Conservation (phyloP, 2,797 vertebrate species). For the Coregonus suidteri region DNA sequence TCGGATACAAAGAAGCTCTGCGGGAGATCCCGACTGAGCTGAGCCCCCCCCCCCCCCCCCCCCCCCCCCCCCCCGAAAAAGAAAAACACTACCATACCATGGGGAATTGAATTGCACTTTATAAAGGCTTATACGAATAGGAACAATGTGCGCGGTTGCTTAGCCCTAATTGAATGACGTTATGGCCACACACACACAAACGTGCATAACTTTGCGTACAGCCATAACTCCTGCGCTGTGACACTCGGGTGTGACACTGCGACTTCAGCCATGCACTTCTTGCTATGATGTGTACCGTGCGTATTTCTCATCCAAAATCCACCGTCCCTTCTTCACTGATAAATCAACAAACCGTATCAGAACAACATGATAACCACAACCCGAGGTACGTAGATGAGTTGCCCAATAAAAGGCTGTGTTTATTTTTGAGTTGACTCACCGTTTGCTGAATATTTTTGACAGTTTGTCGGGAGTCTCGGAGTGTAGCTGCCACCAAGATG, state of each 20-base stretch:
- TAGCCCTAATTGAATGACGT: background rate
- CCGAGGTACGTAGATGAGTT: background rate
- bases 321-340: conserved; percentile 61
- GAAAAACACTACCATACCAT: background rate
- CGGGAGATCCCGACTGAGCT: background rate
- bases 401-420: background rate
- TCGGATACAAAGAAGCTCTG: background rate
- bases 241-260: conserved; percentile 47
- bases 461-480: conserved; percentile 70
- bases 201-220: conserved; percentile 49
- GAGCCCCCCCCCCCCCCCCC: background rate
- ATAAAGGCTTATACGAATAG: background rate
- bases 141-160: background rate
- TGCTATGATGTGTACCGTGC: conserved; percentile 58
- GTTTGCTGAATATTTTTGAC: conserved; percentile 66
- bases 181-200: background rate
- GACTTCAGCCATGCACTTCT: conserved; percentile 45
- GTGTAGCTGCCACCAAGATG: conserved; percentile 69
- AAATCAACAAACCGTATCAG: background rate
- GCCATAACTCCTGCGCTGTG: conserved; percentile 23
- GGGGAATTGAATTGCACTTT: background rate
- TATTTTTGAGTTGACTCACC: conserved; percentile 67
- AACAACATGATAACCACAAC: background rate
- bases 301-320: conserved; percentile 73
- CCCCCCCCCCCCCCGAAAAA: background rate